A percentile compares a stretch with the other conserved stretches of the same genome.
Conservation (phyloP, 2,113 vertebrate species). For the Sterna hirundo region DNA sequence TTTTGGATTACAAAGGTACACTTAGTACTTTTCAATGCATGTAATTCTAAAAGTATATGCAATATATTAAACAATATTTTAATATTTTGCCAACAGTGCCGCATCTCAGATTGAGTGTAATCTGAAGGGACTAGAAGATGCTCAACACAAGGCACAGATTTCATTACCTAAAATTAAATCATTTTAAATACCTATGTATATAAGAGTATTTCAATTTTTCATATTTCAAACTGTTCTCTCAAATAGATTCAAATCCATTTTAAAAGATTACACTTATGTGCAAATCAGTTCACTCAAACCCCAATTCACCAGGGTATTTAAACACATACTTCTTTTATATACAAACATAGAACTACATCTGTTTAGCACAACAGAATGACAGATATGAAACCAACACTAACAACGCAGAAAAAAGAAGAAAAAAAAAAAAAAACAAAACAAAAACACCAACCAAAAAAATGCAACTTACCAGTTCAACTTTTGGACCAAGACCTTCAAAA, state of each 20-base stretch:
- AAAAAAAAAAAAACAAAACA: not conserved
- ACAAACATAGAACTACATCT: not conserved
- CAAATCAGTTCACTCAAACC: not conserved
- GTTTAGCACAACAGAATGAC: not conserved
- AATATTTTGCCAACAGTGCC: not conserved
- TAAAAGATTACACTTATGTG: not conserved
- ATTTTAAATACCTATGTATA: not conserved
- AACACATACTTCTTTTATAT: not conserved
- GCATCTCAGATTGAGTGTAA: not conserved
- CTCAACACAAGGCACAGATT: not conserved
- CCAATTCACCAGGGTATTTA: not conserved
- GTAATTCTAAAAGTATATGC: not conserved
- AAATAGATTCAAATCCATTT: not conserved
- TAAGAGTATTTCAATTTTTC: not conserved
- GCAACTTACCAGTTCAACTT: conserved; percentile 92
- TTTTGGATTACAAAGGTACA: conserved; percentile 10
- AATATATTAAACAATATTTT: not conserved
- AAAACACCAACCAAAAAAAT: not conserved
- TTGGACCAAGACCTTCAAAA: conserved; percentile 96
- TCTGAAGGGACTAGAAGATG: not conserved
- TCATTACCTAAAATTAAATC: not conserved
- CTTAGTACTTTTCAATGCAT: not conserved
- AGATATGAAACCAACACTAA: not conserved
- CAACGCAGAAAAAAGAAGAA: not conserved
- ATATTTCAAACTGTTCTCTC: not conserved